Conservation (phyloP, 2,113 vertebrate species). For the Tychaedon coryphoeus region DNA sequence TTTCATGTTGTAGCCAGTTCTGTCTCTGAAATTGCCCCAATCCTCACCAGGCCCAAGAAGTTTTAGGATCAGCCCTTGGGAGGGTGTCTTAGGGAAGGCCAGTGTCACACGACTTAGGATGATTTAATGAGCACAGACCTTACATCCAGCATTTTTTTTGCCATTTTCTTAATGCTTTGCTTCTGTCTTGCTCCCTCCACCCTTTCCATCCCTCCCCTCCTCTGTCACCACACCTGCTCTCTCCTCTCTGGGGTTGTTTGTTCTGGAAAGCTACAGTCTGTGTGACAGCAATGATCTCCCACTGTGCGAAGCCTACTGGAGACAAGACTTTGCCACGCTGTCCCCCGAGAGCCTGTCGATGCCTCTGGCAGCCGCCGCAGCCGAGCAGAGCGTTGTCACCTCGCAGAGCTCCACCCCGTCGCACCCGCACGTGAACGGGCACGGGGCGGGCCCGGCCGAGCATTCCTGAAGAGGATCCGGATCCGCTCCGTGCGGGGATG, state of each 20-base stretch:
- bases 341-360: slow-evolving; percentile 77
- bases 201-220: neutral
- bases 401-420: slow-evolving; percentile 70
- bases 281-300: slow-evolving; percentile 91
- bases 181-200: slow-evolving; percentile 69
- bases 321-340: slow-evolving; percentile 77
- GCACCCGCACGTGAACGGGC: slow-evolving; percentile 82
- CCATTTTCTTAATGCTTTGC: slow-evolving; percentile 71
- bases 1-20: neutral
- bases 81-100: neutral
- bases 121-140: neutral
- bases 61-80: neutral
- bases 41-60: neutral
- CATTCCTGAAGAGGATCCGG: slow-evolving; percentile 65
- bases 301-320: slow-evolving; percentile 90
- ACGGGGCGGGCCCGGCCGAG: slow-evolving; percentile 72
- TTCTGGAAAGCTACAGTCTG: slow-evolving; percentile 90
- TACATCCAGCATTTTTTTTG: neutral
- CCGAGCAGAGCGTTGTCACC: slow-evolving; percentile 53
- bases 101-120: neutral
- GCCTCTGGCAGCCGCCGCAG: slow-evolving; percentile 60
- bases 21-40: neutral
- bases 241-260: slow-evolving; percentile 72
- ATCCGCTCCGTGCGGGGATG: neutral
- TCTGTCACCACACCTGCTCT: slow-evolving; percentile 43